Evolutionary conservation across 2,888 invertebrate genomes (phyloP).

Genomic region (Cheilosia vernalis): DNA sequence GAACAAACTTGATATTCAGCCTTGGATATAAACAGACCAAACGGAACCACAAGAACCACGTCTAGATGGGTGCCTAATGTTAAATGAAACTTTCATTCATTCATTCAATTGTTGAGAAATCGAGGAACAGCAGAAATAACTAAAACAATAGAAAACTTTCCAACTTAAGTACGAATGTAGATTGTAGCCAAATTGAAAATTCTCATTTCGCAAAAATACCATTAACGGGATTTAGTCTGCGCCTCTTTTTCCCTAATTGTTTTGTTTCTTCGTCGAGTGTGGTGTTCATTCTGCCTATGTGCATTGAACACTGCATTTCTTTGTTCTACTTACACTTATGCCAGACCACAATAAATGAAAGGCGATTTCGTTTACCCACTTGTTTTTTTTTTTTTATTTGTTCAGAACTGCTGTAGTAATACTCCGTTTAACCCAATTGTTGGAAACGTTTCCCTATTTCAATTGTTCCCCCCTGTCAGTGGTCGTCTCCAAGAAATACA

Average conservation of each 20-base stretch:
- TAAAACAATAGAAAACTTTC: background rate
- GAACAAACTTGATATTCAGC: background rate
- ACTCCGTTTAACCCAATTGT: conserved; percentile 45
- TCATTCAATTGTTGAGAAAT: conserved; percentile 9
- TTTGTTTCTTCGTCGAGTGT: background rate
- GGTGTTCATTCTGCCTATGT: conserved; percentile 7
- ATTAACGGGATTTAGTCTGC: conserved; percentile 25
- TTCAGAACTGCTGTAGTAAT: conserved; percentile 20
- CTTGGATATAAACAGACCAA: background rate
- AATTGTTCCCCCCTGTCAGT: background rate
- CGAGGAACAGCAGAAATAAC: background rate
- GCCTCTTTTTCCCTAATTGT: background rate
- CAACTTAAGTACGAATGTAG: background rate
- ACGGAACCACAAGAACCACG: background rate
- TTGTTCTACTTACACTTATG: conserved; percentile 31
- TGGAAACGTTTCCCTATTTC: conserved; percentile 28
- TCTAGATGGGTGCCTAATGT: background rate
- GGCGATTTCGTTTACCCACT: background rate
- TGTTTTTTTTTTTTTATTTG: background rate
- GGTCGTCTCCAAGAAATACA: background rate
- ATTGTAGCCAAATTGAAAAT: conserved; percentile 12
- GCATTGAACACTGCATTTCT: conserved; percentile 29
- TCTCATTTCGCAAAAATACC: conserved; percentile 15
- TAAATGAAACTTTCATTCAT: conserved; percentile 12
- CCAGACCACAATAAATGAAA: conserved; percentile 8